These are phyloP conservation scores for Bubo scandiacus DNA, from an alignment of 2,113 vertebrate genomes.

Conservation along the genomic window DNA sequence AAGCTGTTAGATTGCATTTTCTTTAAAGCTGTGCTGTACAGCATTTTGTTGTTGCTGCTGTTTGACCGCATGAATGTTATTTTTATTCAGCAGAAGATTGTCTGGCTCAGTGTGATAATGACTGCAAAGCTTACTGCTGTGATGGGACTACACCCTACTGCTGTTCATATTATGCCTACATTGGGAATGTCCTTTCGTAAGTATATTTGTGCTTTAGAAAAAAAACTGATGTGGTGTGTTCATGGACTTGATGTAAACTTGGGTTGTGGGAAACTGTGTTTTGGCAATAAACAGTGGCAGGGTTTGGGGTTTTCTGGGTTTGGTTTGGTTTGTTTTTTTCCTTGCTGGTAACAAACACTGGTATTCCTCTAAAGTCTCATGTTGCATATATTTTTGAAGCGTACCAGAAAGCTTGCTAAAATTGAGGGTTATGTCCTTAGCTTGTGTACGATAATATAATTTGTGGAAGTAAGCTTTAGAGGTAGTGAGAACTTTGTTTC, in stretches of 20 bases:
- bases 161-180: slow-evolving; percentile 93
- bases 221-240: background rate
- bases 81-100: slow-evolving; percentile 74
- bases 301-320: background rate
- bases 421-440: background rate
- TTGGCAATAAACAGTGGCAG: background rate
- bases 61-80: slow-evolving; percentile 4
- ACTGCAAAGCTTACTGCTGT: slow-evolving; percentile 89
- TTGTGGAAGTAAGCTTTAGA: background rate
- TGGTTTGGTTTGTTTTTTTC: background rate
- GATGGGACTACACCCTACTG: slow-evolving; percentile 88
- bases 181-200: slow-evolving; percentile 94
- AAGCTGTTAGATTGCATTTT: slow-evolving; percentile 24
- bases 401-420: background rate
- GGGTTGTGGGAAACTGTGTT: background rate
- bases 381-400: background rate
- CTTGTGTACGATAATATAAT: background rate
- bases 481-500: background rate
- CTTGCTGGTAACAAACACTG: background rate
- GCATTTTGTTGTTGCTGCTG: background rate
- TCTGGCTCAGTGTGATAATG: slow-evolving; percentile 83
- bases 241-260: background rate
- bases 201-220: slow-evolving; percentile 38
- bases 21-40: background rate
- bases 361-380: background rate